Conservation (phyloP, 2,797 vertebrate genomes). For the Notolepis coatsorum region DNA sequence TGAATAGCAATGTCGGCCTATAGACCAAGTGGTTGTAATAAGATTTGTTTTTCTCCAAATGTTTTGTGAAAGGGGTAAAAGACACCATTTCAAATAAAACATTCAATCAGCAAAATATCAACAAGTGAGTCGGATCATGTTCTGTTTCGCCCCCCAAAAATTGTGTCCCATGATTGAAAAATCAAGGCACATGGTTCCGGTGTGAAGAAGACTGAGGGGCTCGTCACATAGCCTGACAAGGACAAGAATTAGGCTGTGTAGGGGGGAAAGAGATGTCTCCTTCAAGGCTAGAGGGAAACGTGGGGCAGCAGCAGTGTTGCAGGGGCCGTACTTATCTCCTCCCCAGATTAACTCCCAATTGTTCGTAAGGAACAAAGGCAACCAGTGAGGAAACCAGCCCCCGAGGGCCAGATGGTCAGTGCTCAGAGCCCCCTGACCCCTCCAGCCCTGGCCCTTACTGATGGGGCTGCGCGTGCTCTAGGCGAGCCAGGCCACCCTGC, state of each 20-base stretch:
- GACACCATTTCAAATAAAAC: no score
- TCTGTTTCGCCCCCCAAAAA: no score
- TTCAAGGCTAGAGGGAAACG: slow-evolving; percentile 67
- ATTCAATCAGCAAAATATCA: no score
- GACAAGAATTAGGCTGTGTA: slow-evolving; percentile 26
- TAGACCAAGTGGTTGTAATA: no score
- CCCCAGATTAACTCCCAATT: slow-evolving; percentile 91
- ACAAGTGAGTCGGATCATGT: no score
- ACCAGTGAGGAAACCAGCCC: slow-evolving; percentile 89
- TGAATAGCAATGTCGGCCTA: no score
- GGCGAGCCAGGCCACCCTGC: slow-evolving; percentile 69
- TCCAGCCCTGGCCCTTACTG: slow-evolving; percentile 78
- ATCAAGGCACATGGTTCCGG: not conserved
- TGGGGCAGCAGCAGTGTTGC: slow-evolving; percentile 73
- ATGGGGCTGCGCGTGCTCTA: slow-evolving; percentile 73
- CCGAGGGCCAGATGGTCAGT: slow-evolving; percentile 93
- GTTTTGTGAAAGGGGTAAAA: no score
- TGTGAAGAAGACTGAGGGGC: not conserved
- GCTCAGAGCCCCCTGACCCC: slow-evolving; percentile 89
- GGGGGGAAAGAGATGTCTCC: slow-evolving; percentile 62
- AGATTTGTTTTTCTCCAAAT: no score
- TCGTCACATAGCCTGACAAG: not conserved
- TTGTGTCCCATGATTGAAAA: no score
- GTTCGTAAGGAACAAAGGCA: slow-evolving; percentile 91
- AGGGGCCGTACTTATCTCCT: slow-evolving; percentile 87